Conservation (phyloP, 2,888 invertebrate genomes). For the Lydus trimaculatus region DNA sequence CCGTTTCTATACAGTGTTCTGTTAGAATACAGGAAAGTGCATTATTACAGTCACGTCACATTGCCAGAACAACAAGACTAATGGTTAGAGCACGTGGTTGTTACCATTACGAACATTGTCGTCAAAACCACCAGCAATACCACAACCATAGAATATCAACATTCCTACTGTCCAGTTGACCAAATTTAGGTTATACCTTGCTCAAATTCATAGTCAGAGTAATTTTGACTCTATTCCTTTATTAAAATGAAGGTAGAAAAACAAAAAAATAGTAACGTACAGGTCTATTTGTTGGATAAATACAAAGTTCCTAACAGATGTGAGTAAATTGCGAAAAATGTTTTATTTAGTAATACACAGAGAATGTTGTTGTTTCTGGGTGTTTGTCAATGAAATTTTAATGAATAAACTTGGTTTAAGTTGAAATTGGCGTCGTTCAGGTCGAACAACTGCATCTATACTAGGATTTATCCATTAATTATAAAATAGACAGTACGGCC, state of each 20-base stretch:
- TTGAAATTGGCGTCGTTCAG: neutral
- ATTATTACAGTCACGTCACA: constrained; percentile 51
- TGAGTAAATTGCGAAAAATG: neutral
- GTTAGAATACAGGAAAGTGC: constrained; percentile 42
- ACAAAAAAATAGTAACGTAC: neutral
- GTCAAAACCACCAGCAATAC: neutral
- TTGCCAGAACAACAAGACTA: constrained; percentile 49
- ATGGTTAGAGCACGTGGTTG: constrained; percentile 49
- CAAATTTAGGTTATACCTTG: neutral
- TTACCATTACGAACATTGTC: constrained; percentile 12
- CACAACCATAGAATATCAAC: neutral
- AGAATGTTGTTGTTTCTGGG: neutral
- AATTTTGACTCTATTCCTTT: neutral
- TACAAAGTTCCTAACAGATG: neutral
- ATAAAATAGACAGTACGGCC: neutral
- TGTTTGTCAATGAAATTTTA: neutral
- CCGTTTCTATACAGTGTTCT: constrained; percentile 37
- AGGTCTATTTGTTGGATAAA: neutral
- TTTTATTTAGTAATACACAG: neutral
- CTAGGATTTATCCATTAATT: constrained; percentile 31
- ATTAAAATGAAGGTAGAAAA: neutral
- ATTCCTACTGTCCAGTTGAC: neutral
- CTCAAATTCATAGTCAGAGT: neutral
- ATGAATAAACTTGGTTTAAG: neutral
- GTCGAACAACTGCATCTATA: constrained; percentile 27